phyloP scores from a whole-genome alignment of 2,797 vertebrate genomes.

The Pipistrellus pipistrellus region DNA sequence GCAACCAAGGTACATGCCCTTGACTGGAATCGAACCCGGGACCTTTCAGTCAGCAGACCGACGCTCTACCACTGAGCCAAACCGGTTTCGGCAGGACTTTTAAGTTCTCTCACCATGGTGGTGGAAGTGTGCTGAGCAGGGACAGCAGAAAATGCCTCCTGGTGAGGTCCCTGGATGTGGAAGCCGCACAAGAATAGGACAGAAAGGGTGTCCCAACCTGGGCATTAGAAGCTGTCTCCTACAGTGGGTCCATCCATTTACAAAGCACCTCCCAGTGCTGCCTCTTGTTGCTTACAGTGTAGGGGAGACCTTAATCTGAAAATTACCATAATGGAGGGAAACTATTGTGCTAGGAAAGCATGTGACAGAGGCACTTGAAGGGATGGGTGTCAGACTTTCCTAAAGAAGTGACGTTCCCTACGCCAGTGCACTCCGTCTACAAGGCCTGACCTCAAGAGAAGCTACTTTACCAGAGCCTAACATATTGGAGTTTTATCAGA shows the following conservation, averaged over 20 bases:
- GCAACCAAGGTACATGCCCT: no score
- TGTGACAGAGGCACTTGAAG: not conserved
- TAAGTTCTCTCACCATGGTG: not conserved
- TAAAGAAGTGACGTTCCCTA: not conserved
- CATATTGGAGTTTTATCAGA: not conserved
- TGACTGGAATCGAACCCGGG: no score
- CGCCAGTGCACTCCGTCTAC: not conserved
- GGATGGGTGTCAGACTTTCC: not conserved
- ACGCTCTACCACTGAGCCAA: no score
- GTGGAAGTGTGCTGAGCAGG: not conserved
- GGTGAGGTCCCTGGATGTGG: not conserved
- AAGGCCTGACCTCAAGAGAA: not conserved
- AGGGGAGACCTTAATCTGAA: not conserved
- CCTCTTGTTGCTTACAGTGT: not conserved
- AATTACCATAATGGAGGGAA: not conserved
- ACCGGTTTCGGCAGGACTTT: no score
- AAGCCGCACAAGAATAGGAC: not conserved
- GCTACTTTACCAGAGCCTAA: not conserved
- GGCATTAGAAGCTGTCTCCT: not conserved
- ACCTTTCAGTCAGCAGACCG: no score
- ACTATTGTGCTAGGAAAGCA: not conserved
- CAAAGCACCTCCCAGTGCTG: not conserved
- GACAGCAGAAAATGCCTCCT: not conserved
- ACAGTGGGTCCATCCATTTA: not conserved
- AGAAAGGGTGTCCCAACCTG: not conserved